Evolutionary conservation across 2,797 vertebrate species (phyloP).

Genomic region (Hippocampus kuda): DNA sequence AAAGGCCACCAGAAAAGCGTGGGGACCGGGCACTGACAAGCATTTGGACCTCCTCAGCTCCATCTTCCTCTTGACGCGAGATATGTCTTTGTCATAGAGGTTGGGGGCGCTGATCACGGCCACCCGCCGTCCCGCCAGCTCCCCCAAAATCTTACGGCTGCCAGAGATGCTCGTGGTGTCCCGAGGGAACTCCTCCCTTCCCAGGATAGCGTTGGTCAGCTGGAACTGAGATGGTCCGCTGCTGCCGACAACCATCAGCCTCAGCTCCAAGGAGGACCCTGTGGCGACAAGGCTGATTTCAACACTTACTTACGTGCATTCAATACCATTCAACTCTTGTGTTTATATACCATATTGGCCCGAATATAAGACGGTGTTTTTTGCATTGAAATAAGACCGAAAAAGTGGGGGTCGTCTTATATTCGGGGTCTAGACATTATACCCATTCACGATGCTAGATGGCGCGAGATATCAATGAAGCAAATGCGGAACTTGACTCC

Average conservation of each 20-base stretch:
- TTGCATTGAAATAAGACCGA: no score
- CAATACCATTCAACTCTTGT: background rate
- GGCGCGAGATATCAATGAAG: no score
- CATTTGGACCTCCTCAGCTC: conserved; percentile 66
- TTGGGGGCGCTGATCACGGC: conserved; percentile 61
- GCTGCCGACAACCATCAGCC: conserved; percentile 64
- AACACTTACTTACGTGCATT: background rate
- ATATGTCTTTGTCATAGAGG: conserved; percentile 61
- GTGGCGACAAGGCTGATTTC: conserved; percentile 2
- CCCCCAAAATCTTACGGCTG: conserved; percentile 52
- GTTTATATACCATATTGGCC: no score
- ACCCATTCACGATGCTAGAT: no score
- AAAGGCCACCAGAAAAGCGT: conserved; percentile 65
- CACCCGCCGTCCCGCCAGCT: conserved; percentile 56
- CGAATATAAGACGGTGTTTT: no score
- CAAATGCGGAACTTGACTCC: no score
- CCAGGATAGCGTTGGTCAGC: conserved; percentile 62
- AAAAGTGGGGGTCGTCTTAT: no score
- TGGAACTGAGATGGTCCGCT: conserved; percentile 60
- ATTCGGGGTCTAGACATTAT: no score
- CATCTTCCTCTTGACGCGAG: conserved; percentile 50
- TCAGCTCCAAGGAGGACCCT: conserved; percentile 55
- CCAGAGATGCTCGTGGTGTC: conserved; percentile 42
- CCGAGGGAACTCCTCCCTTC: conserved; percentile 52
- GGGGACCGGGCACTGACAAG: conserved; percentile 65